Conservation (phyloP, 2,113 vertebrate genomes). For the Oreamnos americanus region DNA sequence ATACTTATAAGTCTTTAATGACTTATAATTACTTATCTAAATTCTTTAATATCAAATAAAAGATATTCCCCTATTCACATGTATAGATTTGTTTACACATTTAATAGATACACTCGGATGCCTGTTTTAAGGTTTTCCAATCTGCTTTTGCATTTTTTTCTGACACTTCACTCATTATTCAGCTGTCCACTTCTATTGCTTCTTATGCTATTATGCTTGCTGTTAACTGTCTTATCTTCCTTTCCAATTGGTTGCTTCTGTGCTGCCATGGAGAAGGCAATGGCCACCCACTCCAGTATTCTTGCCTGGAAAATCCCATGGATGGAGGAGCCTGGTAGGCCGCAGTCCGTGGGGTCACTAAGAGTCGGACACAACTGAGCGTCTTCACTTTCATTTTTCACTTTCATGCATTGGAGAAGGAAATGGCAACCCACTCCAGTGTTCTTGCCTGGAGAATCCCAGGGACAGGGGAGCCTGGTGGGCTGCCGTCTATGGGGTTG, state of each 20-base stretch:
- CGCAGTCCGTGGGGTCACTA: too few relatives aligned
- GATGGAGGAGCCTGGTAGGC: too few relatives aligned
- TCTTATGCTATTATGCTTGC: neutral
- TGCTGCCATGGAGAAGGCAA: neutral
- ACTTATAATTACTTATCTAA: neutral
- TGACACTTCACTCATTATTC: neutral
- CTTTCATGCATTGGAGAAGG: too few relatives aligned
- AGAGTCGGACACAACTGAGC: too few relatives aligned
- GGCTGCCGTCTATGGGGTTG: too few relatives aligned
- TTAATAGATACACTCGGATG: neutral
- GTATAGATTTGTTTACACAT: neutral
- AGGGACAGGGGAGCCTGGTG: too few relatives aligned
- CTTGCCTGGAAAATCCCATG: too few relatives aligned
- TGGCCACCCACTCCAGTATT: rapidly evolving
- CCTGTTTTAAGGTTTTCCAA: neutral
- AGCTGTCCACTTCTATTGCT: neutral
- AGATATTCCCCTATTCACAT: neutral
- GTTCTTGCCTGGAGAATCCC: too few relatives aligned
- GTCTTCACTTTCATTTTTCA: too few relatives aligned
- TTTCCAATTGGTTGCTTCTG: neutral
- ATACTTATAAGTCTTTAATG: neutral
- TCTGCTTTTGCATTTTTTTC: neutral
- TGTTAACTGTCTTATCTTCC: neutral
- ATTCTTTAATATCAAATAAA: neutral
- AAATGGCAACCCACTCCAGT: too few relatives aligned